Base-by-base conservation (phyloP, 1,140 invertebrate genomes). In the Mercenaria mercenaria region DNA sequence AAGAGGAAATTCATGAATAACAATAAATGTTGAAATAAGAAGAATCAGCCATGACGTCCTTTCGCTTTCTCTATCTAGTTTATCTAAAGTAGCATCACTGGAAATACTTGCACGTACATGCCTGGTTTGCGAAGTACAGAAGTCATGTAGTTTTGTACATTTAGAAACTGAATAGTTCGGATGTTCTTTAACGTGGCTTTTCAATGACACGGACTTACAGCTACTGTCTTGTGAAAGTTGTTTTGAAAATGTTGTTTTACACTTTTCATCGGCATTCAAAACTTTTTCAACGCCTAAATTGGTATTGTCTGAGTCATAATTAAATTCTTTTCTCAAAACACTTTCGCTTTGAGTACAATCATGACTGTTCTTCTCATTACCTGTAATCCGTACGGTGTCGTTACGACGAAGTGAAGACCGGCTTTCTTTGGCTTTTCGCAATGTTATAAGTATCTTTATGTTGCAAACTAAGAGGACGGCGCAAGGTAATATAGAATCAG, bases 21-120 rank as follows among this genome's bases (percentile, higher is more conserved):
- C 13, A 3, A 87, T 61, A 23, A 87, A 20, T 8, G 34, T 61
- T 0, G 47, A 43, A 4, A 87, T 32, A 18, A 77, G 2, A 1
- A 87, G 23, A 41, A 87, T 87, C 0, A 87, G 47, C 29, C 84
- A 77, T 0, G 84, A 87, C 26, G 84, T 77, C 41, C 69, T 34
- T n/a, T 64, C 13, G 59, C 69, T 39, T 59, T 87, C 84, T 43
- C 47, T 72, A 43, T 77, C 67, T 3, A 87, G 72, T 64, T 52
- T 87, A 29, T 87, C 84, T 41, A 87, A 56, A 0, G 50, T 50
- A 29, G 47, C 8, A 37, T 87, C 84, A 41, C 34, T 41, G 67
- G 34, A 39, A 10, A 1, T 39, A 29, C 67, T 67, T 4, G 15
- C 37, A 32, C 34, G 6, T 2, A 8, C 59, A 8, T 15, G 13